phyloP scores from a whole-genome alignment of 2,113 vertebrate genomes.

The Morphnarchus princeps region DNA sequence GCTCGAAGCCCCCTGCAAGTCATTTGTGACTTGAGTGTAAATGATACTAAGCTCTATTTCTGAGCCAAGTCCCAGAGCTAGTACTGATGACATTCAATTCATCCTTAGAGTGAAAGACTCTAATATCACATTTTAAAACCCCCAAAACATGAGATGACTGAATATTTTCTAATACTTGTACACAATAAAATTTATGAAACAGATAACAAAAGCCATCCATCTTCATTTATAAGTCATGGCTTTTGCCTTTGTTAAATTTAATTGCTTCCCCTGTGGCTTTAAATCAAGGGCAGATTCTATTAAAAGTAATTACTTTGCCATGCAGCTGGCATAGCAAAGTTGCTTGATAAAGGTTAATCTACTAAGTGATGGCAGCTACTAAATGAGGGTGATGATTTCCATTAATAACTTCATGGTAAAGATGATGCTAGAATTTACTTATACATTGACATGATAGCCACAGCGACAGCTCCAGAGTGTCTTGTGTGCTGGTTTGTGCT shows the following conservation, averaged over 20 bases:
- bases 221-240: constrained; percentile 55
- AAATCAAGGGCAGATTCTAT: constrained; percentile 58
- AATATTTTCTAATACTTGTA: not conserved
- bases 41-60: not conserved
- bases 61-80: not conserved
- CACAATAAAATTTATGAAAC: constrained; percentile 22
- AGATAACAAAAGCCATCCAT: constrained; percentile 44
- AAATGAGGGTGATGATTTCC: constrained; percentile 51
- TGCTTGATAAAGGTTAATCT: constrained; percentile 64
- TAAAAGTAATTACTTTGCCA: constrained; percentile 53
- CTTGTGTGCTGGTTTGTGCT: too few relatives aligned
- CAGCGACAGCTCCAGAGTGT: not conserved
- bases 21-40: not conserved
- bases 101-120: not conserved
- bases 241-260: constrained; percentile 59
- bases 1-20: not conserved
- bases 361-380: constrained; percentile 46
- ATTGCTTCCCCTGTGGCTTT: constrained; percentile 58
- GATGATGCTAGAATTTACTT: not conserved
- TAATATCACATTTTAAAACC: not conserved
- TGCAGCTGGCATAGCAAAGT: constrained; percentile 51
- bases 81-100: not conserved
- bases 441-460: not conserved
- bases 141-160: not conserved
- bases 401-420: not conserved